These are phyloP conservation scores for Microdon myrmicae DNA, from an alignment of 2,888 invertebrate genomes.

Conservation along the genomic window DNA sequence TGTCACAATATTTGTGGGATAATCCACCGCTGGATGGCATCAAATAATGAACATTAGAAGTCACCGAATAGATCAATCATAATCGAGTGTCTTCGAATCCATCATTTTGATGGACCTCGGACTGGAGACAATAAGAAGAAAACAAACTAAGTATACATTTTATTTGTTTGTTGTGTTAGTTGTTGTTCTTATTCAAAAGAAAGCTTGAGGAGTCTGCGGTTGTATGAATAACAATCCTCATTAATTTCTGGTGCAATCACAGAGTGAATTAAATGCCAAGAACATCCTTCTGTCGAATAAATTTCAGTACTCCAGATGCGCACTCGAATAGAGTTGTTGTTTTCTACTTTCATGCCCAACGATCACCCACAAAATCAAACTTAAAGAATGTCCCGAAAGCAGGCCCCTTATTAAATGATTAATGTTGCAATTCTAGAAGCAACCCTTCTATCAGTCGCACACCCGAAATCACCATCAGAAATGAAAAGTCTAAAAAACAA, in stretches of 20 bases:
- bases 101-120: neutral
- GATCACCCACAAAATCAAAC: too few species aligned
- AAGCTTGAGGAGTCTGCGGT: too few species aligned
- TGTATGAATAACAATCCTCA: too few species aligned
- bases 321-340: conserved; percentile 1
- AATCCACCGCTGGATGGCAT: neutral
- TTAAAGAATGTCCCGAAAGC: too few species aligned
- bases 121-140: neutral
- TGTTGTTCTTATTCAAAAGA: too few species aligned
- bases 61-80: neutral
- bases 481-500: conserved; percentile 18
- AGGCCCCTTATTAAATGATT: conserved; percentile 29
- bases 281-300: neutral
- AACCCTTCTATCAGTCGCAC: conserved; percentile 4
- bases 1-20: conserved; percentile 10
- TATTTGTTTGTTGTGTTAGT: too few species aligned
- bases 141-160: too few species aligned
- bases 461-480: neutral
- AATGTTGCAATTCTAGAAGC: conserved; percentile 3
- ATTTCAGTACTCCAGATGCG: neutral
- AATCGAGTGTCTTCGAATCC: too few species aligned
- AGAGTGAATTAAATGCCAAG: neutral
- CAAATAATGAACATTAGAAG: neutral
- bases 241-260: too few species aligned
- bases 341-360: too few species aligned